Percentiles rank a stretch among this genome's conserved stretches.
Evolutionary conservation across 2,113 vertebrate genomes (phyloP).

Genomic region (Edolisoma coerulescens): DNA sequence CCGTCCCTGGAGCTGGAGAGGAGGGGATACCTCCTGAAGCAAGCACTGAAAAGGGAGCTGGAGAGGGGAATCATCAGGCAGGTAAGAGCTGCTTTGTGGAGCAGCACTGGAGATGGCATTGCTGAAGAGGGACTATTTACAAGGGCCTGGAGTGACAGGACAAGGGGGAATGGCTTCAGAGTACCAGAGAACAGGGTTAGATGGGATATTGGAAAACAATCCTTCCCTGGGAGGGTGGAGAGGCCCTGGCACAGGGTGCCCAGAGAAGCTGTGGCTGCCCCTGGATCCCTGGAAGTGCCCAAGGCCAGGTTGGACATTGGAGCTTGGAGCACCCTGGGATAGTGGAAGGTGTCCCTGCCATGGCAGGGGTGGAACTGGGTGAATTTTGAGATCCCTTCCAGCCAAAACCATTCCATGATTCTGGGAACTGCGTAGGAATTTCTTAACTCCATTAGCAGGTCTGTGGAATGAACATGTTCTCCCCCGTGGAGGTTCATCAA

Average conservation of each 20-base stretch:
- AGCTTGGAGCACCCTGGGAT: background rate
- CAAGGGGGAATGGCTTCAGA: background rate
- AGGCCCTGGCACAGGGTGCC: background rate
- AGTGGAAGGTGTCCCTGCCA: background rate
- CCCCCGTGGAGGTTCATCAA: rapidly evolving
- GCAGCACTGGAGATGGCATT: background rate
- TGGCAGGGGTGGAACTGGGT: background rate
- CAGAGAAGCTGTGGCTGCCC: background rate
- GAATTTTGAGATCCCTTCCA: background rate
- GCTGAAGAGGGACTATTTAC: background rate
- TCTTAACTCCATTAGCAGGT: background rate
- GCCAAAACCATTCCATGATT: background rate
- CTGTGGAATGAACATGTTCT: background rate
- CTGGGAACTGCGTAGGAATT: background rate
- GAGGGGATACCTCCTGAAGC: conserved; percentile 92
- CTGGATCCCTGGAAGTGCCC: background rate
- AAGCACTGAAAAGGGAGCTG: conserved; percentile 89
- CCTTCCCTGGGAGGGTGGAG: background rate
- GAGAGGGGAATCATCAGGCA: conserved; percentile 92
- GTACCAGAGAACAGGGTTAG: background rate
- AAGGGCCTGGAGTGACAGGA: background rate
- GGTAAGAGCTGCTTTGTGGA: conserved; percentile 63
- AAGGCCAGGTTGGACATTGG: rapidly evolving
- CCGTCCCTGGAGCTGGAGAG: conserved; percentile 89
- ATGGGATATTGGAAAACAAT: background rate